A percentile compares a stretch with the other conserved stretches of the same genome.
Conservation (phyloP, 2,888 invertebrate species). For the Xiphydria camelus region DNA sequence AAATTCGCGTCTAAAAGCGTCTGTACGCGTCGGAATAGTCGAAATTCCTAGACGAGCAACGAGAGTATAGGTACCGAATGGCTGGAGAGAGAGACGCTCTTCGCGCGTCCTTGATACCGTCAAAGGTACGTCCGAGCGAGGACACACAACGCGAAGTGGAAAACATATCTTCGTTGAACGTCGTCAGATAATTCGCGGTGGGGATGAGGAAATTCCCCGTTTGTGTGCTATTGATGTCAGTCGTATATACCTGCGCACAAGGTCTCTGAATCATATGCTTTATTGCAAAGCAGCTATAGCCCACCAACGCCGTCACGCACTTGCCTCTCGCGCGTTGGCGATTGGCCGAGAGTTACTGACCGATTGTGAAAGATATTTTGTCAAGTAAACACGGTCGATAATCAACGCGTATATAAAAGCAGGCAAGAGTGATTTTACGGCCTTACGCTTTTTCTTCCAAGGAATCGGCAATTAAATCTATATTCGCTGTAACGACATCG, state of each 20-base stretch:
- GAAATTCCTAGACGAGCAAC: background rate
- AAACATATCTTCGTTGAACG: too few relatives aligned
- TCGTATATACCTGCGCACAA: slow-evolving; percentile 19
- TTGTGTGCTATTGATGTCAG: slow-evolving; percentile 6
- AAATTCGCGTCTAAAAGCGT: too few relatives aligned
- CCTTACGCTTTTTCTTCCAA: too few relatives aligned
- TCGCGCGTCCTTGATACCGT: background rate
- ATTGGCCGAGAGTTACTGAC: too few relatives aligned
- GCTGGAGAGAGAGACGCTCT: background rate
- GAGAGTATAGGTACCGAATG: background rate
- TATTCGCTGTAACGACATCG: too few relatives aligned
- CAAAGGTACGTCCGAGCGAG: too few relatives aligned
- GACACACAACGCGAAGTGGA: too few relatives aligned
- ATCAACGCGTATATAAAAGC: too few relatives aligned
- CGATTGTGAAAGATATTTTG: too few relatives aligned
- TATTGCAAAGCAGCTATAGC: background rate
- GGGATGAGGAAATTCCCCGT: background rate
- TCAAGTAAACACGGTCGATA: too few relatives aligned
- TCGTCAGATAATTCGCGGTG: background rate
- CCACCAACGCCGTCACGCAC: background rate
- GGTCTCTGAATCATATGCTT: slow-evolving; percentile 17
- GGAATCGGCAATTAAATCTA: too few relatives aligned
- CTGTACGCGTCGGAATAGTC: background rate
- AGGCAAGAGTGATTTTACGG: too few relatives aligned
- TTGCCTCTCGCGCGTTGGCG: background rate